Conservation (phyloP, 2,797 vertebrate species). For the Pristis pectinata region DNA sequence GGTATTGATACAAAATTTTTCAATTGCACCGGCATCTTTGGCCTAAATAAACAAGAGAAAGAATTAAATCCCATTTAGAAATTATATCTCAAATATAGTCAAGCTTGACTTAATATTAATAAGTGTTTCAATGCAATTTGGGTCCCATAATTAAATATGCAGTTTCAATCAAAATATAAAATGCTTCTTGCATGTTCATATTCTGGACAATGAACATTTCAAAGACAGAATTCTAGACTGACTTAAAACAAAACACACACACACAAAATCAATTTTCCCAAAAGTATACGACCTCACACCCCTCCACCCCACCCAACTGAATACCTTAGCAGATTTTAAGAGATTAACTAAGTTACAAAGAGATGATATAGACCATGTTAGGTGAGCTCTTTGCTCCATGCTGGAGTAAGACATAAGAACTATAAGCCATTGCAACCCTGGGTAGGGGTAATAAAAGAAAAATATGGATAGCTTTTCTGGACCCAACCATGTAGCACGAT, state of each 20-base stretch:
- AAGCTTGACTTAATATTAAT: not conserved
- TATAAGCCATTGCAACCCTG: not conserved
- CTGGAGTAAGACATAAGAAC: not conserved
- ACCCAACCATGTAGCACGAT: not conserved
- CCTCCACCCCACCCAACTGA: too few species aligned
- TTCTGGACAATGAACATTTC: not conserved
- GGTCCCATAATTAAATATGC: not conserved
- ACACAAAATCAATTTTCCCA: not conserved
- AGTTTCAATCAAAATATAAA: not conserved
- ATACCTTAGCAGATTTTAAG: not conserved
- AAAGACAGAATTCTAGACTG: not conserved
- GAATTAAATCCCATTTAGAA: not conserved
- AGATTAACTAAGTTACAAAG: not conserved
- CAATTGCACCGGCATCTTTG: slow-evolving; percentile 84
- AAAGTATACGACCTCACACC: not conserved
- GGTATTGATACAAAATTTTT: slow-evolving; percentile 89
- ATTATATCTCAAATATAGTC: not conserved
- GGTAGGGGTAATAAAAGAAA: not conserved
- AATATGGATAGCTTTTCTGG: not conserved
- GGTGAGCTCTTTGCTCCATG: not conserved
- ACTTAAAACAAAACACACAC: not conserved
- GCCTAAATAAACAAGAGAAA: slow-evolving; percentile 56
- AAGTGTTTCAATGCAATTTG: not conserved
- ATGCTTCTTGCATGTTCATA: not conserved
- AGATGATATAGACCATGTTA: not conserved